Evolutionary conservation across 2,797 vertebrate species (phyloP), one percentile per base, ranked within the genome.

Genomic region (Eutrigla gurnardus): DNA sequence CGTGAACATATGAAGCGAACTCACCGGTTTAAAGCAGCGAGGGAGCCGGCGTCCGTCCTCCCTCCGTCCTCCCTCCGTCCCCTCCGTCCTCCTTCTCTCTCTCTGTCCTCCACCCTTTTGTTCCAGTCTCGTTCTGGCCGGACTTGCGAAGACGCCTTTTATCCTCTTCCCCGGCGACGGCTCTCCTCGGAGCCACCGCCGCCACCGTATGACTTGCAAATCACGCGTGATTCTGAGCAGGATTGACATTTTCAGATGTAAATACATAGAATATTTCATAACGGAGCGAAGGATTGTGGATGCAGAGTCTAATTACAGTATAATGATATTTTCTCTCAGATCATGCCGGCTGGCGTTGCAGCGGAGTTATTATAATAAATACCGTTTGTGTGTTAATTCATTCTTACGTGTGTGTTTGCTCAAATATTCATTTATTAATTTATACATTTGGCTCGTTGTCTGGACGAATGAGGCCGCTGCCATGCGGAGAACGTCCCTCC

Each of bases 151-250:
- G 84, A 88, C 63, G 40, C 88, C 85, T 90, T 94, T 92, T 93
- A 93, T 93, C 82, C 86, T 83, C 83, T 87, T 72, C 75, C 75
- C 82, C 81, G 25, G 25, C 58, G 85, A 86, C 46, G 73, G 63
- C 13, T 59, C 73, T 45, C 78, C 69, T 37, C 25, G 25, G 55
- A 64, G 75, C 73, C 37, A 79, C 78, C 25, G 75, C 73, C 37
- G 80, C 78, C 25, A 2, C 25, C 37, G 80, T 77, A 92, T 92
- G 89, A 94, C 94, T 94, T 94, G 92, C 93, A 92, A 94, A 94
- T 93, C 60, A 55, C 9, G 7, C 0, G 15, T 91, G 90, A 94
- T 88, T 75, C 77, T 90, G 86, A 94, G 82, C 35, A 49, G 79
- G 78, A 93, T 90, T 86, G 91, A 91, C 92, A 90, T 89, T 88